Evolutionary conservation across 2,113 vertebrate genomes (phyloP), one percentile per base, ranked within the genome.

Genomic region (Lutjanus erythropterus): DNA sequence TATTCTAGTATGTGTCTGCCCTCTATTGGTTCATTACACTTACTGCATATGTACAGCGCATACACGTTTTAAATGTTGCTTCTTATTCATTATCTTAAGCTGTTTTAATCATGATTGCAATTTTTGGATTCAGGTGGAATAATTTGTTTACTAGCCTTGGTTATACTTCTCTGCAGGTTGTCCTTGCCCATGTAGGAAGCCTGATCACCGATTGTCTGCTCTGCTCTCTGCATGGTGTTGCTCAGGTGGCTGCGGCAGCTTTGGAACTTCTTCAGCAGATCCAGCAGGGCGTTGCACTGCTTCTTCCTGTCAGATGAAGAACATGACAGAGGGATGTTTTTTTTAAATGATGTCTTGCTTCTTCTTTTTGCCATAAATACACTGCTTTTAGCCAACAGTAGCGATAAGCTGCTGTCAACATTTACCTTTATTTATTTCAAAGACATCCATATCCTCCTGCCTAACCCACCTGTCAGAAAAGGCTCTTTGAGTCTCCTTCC

Each of bases 111-210:
- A n/a, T n/a, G n/a, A n/a, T n/a, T n/a, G n/a, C n/a, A n/a, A n/a
- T n/a, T 39, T 39, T 2, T 39, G 37, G 37, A 39, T 39, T 1
- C 41, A 42, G 8, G 37, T 3, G 7, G 15, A 47, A 25, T 18
- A 5, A 44, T 47, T 47, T 16, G 18, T 62, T 11, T 19, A 12
- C 11, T 68, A 71, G 97, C 98, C 95, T 96, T 97, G 37, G 88
- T 72, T 39, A 97, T 95, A 3, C 95, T 94, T 31, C 95, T 96
- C 84, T 96, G 96, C 77, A 99, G 91, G 91, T 97, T 98, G 47
- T 98, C 97, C 80, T 96, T 99, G 55, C 97, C 96, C 95, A 99
- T 95, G 93, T 99, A 99, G 0, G 97, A 98, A 0, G 94, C 92
- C 68, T 96, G 96, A 23, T 96, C 95, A 0, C 93, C 89, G 78